phyloP scores from a whole-genome alignment of 64 coral and sea anemone species.

The Stichodactyla helianthus region DNA sequence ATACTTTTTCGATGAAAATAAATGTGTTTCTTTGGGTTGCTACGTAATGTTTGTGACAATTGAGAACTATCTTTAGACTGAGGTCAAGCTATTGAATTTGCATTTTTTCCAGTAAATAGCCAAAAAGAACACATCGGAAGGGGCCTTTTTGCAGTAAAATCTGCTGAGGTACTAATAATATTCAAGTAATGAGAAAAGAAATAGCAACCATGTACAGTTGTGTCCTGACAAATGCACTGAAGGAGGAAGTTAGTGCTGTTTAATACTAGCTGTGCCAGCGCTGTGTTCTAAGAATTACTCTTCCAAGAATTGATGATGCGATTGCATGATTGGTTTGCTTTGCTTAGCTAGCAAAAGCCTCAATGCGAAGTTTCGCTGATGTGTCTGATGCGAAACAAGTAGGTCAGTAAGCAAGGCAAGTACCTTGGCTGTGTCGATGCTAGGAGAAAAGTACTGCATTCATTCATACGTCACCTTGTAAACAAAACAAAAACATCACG shows the following conservation, averaged over 20 bases:
- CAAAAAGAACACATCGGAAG: neutral
- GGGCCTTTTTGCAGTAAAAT: neutral
- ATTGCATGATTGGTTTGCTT: neutral
- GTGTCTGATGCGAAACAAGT: neutral
- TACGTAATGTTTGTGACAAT: neutral
- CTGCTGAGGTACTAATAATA: neutral
- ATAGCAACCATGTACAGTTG: neutral
- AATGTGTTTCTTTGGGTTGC: neutral
- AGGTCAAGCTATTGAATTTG: constrained; percentile 11
- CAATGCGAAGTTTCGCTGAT: neutral
- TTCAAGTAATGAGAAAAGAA: neutral
- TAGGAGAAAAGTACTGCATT: neutral
- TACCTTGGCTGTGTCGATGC: neutral
- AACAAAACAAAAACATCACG: neutral
- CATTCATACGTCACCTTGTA: constrained; percentile 2
- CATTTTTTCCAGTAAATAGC: neutral
- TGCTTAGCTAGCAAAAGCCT: neutral
- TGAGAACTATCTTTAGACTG: neutral
- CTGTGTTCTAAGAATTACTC: neutral
- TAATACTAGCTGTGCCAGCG: neutral
- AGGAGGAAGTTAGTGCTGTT: neutral
- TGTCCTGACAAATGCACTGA: neutral
- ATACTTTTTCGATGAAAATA: neutral
- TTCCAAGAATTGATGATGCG: constrained; percentile 6
- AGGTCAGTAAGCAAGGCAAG: neutral